These are phyloP conservation scores for Eupelmus urozonus DNA, from an alignment of 2,888 invertebrate species.

Conservation along the genomic window DNA sequence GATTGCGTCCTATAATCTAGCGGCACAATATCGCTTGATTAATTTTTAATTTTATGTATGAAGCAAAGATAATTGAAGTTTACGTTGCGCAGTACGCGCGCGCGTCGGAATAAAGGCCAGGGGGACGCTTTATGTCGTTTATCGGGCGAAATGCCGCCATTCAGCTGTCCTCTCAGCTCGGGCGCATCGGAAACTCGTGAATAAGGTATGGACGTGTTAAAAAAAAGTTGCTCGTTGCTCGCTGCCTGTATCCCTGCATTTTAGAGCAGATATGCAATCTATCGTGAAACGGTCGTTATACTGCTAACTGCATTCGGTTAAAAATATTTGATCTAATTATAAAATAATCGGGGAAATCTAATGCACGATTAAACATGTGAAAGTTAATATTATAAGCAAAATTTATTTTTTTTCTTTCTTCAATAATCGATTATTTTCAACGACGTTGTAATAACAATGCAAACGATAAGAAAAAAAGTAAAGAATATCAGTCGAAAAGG, in stretches of 20 bases:
- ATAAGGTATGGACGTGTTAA: slow-evolving; percentile 21
- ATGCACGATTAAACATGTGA: too few species aligned
- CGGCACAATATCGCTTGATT: slow-evolving; percentile 3
- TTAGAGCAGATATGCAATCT: too few species aligned
- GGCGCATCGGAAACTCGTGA: not conserved
- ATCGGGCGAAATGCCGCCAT: not conserved
- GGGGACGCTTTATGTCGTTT: slow-evolving; percentile 1
- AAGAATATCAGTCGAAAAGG: not conserved
- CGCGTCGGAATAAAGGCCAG: not conserved
- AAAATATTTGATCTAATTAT: too few species aligned
- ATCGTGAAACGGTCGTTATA: too few species aligned
- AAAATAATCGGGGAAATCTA: too few species aligned
- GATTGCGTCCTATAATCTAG: not conserved
- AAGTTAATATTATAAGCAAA: too few species aligned
- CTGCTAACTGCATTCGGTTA: too few species aligned
- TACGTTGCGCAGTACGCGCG: not conserved
- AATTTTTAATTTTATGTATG: slow-evolving; percentile 25
- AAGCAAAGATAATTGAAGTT: slow-evolving; percentile 22
- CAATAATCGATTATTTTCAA: too few species aligned
- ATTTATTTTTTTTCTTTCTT: too few species aligned
- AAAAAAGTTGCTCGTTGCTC: too few species aligned
- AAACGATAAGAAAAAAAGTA: not conserved
- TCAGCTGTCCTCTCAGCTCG: not conserved
- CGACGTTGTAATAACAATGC: not conserved
- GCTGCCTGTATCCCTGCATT: too few species aligned